Evolutionary conservation across 2,888 invertebrate species (phyloP), one percentile per base, ranked within the genome.

Genomic region (Endomychus coccineus): DNA sequence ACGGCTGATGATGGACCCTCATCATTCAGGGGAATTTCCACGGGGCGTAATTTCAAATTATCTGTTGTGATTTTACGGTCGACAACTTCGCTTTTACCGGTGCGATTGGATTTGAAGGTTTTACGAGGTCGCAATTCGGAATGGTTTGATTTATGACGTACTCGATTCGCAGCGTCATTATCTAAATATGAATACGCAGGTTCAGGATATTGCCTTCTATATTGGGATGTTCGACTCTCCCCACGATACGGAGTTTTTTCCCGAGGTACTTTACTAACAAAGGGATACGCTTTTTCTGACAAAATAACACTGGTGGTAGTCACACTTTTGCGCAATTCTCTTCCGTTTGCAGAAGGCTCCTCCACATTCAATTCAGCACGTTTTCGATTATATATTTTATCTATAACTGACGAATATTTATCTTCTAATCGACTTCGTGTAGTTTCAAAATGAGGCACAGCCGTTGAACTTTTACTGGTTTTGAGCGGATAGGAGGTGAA

Each of bases 321-420:
- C 10, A 83, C 73, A 59, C 83, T 86, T 58, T 83, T 78, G 47
- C 69, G 64, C 1, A 71, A 21, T 60, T 52, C 23, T 59, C 51
- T 34, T 51, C 66, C 60, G 59, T 78, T 30, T 22, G 52, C 36
- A 2, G 65, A 62, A 0, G 83, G 80, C 52, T 83, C 83, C 28
- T 81, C 64, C 0, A 82, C 82, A n/a, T 27, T 37, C 50, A 84
- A 85, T 2, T 74, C 74, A 56, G 80, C 73, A 45, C 68, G 70
- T 55, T 73, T 73, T 49, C 75, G 69, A 12, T 47, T 46, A 15
- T 82, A 79, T 49, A 81, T 77, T 55, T 76, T 75, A 56, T 85
- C 83, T 52, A 86, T 67, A 13, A 85, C 77, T 11, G 81, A 75
- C 1, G 83, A 78, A 64, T 85, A 85, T 64, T 86, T 86, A 58